Evolutionary conservation across 1,140 invertebrate genomes (phyloP), one percentile per base, ranked within the genome.

Genomic region (Macrosteles quadrilineatus): DNA sequence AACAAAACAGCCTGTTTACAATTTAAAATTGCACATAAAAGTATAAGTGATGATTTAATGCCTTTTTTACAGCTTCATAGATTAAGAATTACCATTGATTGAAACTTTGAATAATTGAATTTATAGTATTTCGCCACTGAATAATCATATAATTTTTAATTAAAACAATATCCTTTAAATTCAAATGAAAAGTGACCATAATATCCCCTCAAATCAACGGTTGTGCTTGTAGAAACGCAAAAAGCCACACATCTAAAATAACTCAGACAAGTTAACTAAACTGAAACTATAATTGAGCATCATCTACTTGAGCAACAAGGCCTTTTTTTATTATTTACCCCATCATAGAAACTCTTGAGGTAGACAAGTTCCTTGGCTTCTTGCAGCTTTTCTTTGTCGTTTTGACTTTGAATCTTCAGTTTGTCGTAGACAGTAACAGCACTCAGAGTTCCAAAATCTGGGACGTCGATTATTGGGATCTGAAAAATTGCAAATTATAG

Each of bases 311-410:
- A 53, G 40, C 27, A 3, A 14, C 17, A 63, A 29, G 19, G 63
- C 30, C 3, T 31, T n/a, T n/a, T n/a, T n/a, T 73, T 64, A 17
- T 30, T 36, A 71, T 64, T 75, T 71, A 78, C 83, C 29, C 92
- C 92, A 77, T 98, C 95, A 81, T 99, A 99, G 82, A 99, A 99
- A 68, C 96, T 97, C 85, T 98, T 98, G 2, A 98, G 80, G 78
- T 99, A 99, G 45, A 97, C 92, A 82, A 93, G 87, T 77, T 98
- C 96, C 80, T 99, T 99, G 0, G 98, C 98, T 83, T 98, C 90
- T 6, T 87, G 80, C 53, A 99, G 82, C 80, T 98, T 98, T 0
- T 96, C 94, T 77, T 88, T 90, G 77, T 99, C 98, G 83, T 99
- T 99, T 83, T 98, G 97, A 78, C 95, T 97, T 80, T 96, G 92